Percentiles rank a stretch among this genome's conserved stretches.
These are phyloP conservation scores for Zaprionus lachaisei DNA, from an alignment of 1,140 invertebrate genomes.

Conservation along the genomic window DNA sequence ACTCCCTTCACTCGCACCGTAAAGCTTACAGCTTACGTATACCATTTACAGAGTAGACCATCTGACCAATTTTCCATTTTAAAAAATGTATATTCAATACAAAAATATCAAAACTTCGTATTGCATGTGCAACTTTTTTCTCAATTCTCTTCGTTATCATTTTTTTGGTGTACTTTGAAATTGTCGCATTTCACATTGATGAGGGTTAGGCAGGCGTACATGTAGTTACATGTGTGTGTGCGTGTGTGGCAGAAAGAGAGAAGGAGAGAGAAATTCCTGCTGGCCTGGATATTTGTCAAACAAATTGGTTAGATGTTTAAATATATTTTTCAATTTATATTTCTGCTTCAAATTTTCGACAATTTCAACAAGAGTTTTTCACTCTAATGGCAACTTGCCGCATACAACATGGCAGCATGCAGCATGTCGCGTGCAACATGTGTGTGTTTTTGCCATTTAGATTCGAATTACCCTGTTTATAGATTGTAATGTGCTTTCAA, in stretches of 20 bases:
- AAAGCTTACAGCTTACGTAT: slow-evolving; percentile 1
- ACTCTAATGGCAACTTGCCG: neutral
- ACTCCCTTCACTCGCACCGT: neutral
- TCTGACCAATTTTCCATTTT: neutral
- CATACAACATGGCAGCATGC: neutral
- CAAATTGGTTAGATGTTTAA: slow-evolving; percentile 50
- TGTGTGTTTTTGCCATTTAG: slow-evolving; percentile 37
- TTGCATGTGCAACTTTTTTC: slow-evolving; percentile 13
- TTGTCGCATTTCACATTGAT: slow-evolving; percentile 35
- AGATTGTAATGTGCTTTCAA: slow-evolving; percentile 46
- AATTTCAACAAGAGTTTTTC: slow-evolving; percentile 17
- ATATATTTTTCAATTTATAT: slow-evolving; percentile 9
- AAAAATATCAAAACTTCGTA: slow-evolving; percentile 35
- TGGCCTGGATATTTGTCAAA: slow-evolving; percentile 43
- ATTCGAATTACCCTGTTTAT: slow-evolving; percentile 39
- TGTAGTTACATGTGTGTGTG: slow-evolving; percentile 1
- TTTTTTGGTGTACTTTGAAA: slow-evolving; percentile 16
- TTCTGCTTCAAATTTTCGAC: neutral
- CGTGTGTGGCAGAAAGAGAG: neutral
- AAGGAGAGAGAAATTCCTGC: slow-evolving; percentile 5
- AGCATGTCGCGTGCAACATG: slow-evolving; percentile 37
- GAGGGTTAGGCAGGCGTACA: slow-evolving; percentile 31
- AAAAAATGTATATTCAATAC: slow-evolving; percentile 20
- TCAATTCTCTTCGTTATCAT: neutral
- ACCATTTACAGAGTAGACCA: neutral